phyloP scores from a whole-genome alignment of 2,797 vertebrate genomes.

The Enoplosus armatus region DNA sequence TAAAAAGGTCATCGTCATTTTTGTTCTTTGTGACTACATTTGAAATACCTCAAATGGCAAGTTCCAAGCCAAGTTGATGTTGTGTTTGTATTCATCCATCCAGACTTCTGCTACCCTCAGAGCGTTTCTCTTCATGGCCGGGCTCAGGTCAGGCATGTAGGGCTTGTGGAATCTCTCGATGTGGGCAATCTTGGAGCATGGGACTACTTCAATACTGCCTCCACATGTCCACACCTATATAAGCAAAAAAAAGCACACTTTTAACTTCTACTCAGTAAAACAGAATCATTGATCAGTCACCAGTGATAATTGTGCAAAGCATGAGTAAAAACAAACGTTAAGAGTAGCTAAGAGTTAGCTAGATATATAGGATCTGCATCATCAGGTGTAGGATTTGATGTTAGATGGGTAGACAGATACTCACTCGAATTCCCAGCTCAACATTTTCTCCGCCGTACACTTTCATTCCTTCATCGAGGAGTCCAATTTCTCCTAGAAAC shows the following conservation, averaged over 20 bases:
- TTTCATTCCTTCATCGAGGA: slow-evolving; percentile 86
- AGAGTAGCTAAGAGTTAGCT: background rate
- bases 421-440: slow-evolving; percentile 87
- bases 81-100: slow-evolving; percentile 96
- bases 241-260: background rate
- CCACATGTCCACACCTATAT: slow-evolving; percentile 94
- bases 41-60: slow-evolving; percentile 88
- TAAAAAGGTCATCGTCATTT: background rate
- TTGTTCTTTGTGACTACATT: background rate
- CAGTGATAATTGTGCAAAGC: background rate
- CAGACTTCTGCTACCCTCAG: slow-evolving; percentile 93
- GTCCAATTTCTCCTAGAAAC: slow-evolving; percentile 86
- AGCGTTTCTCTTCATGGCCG: slow-evolving; percentile 91
- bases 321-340: background rate
- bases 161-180: slow-evolving; percentile 94
- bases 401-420: slow-evolving; percentile 24
- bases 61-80: slow-evolving; percentile 94
- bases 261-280: background rate
- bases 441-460: slow-evolving; percentile 90
- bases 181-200: slow-evolving; percentile 94
- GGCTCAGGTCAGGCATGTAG: slow-evolving; percentile 89
- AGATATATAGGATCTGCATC: background rate
- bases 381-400: background rate
- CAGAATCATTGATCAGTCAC: background rate
- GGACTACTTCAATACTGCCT: slow-evolving; percentile 94